These are phyloP conservation scores for Amphipyra tragopoginis DNA, from an alignment of 2,888 invertebrate species.

Conservation along the genomic window DNA sequence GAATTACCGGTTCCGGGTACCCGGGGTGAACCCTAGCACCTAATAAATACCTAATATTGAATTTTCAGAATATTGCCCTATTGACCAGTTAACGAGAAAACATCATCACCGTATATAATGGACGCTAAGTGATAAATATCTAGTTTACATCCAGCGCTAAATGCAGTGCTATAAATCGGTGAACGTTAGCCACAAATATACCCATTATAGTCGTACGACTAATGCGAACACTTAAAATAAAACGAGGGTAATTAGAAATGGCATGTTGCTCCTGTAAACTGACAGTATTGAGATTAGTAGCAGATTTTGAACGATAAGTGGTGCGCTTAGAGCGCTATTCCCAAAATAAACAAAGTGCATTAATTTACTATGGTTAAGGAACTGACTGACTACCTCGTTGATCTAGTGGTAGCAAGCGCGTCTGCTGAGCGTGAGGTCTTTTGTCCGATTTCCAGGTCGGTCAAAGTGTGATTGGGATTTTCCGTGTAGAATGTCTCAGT, in stretches of 20 bases:
- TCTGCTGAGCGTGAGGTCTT: too few species aligned
- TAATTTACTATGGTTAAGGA: too few species aligned
- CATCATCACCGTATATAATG: not conserved
- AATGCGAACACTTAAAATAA: conserved; percentile 72
- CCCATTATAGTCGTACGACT: conserved; percentile 66
- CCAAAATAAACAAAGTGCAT: not conserved
- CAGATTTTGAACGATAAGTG: conserved; percentile 37
- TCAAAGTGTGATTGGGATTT: too few species aligned
- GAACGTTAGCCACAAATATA: conserved; percentile 69
- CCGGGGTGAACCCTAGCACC: too few species aligned
- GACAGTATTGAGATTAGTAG: conserved; percentile 31
- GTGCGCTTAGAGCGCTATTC: conserved; percentile 25
- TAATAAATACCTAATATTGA: too few species aligned
- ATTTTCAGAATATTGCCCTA: not conserved
- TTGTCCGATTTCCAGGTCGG: too few species aligned
- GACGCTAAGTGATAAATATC: conserved; percentile 22
- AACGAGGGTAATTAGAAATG: conserved; percentile 73
- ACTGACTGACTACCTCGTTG: too few species aligned
- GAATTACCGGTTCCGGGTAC: too few species aligned
- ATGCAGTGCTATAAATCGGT: conserved; percentile 58
- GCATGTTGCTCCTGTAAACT: conserved; percentile 55
- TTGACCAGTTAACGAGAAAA: not conserved
- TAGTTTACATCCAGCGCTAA: conserved; percentile 11
- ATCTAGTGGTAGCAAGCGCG: too few species aligned
- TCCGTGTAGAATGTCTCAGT: too few species aligned